Evolutionary conservation across 2,888 invertebrate genomes (phyloP).

Genomic region (Eremobia ochroleuca): DNA sequence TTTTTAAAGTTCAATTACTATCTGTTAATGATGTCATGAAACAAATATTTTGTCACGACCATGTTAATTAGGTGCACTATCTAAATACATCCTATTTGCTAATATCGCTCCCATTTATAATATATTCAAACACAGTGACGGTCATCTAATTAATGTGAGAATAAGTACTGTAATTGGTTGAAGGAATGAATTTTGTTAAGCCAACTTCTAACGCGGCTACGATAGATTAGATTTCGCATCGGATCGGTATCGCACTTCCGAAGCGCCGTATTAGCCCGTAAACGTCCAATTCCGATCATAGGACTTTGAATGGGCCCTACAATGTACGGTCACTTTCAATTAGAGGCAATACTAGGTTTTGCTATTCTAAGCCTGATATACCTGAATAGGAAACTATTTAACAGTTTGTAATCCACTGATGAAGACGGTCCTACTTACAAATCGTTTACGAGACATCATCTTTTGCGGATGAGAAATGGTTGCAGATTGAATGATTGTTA

Average conservation of each 20-base stretch:
- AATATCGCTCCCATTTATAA: constrained; percentile 1
- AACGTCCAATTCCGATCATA: constrained; percentile 31
- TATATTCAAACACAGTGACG: not conserved
- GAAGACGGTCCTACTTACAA: not conserved
- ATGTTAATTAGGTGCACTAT: not conserved
- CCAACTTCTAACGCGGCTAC: not conserved
- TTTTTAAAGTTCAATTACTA: not conserved
- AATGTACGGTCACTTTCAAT: constrained; percentile 38
- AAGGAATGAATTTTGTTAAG: not conserved
- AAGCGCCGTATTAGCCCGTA: not conserved
- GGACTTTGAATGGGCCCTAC: constrained; percentile 8
- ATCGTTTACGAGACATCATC: not conserved
- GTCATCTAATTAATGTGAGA: not conserved
- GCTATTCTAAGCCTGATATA: constrained; percentile 32
- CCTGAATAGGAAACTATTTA: constrained; percentile 14
- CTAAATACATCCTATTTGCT: constrained; percentile 2
- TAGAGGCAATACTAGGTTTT: constrained; percentile 26
- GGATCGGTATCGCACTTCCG: not conserved
- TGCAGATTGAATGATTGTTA: not conserved
- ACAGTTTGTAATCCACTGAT: constrained; percentile 15
- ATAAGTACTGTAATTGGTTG: not conserved
- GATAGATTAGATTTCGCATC: constrained; percentile 6
- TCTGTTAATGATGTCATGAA: constrained; percentile 9
- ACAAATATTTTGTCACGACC: not conserved
- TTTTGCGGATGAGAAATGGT: not conserved